Base-by-base conservation (phyloP, 2,888 invertebrate species). In the Nysson spinosus region DNA sequence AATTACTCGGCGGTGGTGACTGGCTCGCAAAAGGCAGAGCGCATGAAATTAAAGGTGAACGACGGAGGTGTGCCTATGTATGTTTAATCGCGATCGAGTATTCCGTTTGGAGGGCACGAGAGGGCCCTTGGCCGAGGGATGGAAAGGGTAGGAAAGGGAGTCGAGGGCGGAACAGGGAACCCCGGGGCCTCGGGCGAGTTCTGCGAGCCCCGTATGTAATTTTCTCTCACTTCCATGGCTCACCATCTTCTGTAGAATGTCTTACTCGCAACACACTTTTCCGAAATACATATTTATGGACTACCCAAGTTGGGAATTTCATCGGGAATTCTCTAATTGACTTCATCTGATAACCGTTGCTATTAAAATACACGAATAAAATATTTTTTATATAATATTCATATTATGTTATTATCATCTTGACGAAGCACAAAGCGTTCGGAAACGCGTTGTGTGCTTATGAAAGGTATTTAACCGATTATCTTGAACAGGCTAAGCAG, bases 81-180 rank as follows among this genome's bases (percentile, higher is more conserved):
- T 83, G 80, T 83, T 85, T 85, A 83, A 84, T 83, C 82, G 79
- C 77, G 81, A 84, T 85, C 80, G 83, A 79, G 81, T 85, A 85
- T 85, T 85, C 84, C 81, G 83, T 85, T 84, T 84, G 82, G 79
- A 77, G 80, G 75, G 73, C 72, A 76, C 65, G 61, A 65, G 74
- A 63, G 68, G 44, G 40, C 69, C 68, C 66, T 50, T 35, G 65
- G 68, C 62, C 72, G 55, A 63, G 69, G 68, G 62, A 42, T 44
- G 57, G 35, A 30, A 28, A 30, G 39, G 56, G 40, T 34, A 55
- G 52, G 16, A 47, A 57, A 56, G 56, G 24, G 16, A 37, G 16
- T 5, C 28, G 46, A 54, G 60, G 49, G 52, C 44, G 55, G 43
- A 12, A 39, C 46, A 34, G 30, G 20, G 7, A n/a, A 32, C 46